phyloP scores from a whole-genome alignment of 2,113 vertebrate genomes.

The Oryzias melastigma region DNA sequence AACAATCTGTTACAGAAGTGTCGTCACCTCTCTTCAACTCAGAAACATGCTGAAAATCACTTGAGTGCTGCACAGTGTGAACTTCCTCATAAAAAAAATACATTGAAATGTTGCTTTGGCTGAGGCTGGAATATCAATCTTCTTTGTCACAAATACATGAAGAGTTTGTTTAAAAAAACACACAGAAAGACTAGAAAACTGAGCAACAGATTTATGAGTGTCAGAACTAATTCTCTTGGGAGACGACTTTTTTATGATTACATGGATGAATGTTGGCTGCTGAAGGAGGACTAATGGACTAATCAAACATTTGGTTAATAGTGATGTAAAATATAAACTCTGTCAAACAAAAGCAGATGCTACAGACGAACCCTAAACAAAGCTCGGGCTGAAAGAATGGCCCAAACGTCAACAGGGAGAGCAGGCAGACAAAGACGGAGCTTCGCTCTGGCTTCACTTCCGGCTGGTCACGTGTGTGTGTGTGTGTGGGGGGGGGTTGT shows the following conservation, averaged over 20 bases:
- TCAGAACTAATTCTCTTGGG: conserved; percentile 18
- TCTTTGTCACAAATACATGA: conserved; percentile 13
- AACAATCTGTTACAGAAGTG: conserved; percentile 58
- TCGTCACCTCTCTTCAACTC: conserved; percentile 19
- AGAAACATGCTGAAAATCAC: conserved; percentile 18
- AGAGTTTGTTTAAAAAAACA: conserved; percentile 7
- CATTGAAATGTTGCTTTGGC: conserved; percentile 29
- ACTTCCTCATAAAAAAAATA: conserved; percentile 30
- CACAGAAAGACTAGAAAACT: not conserved
- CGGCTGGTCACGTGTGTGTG: conserved; percentile 50
- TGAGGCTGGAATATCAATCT: conserved; percentile 28
- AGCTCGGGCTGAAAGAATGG: not conserved
- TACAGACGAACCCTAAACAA: no score
- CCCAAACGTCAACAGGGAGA: conserved; percentile 32
- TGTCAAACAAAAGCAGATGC: no score
- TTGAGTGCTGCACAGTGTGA: conserved; percentile 15
- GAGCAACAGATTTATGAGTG: conserved; percentile 19
- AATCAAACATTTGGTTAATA: conserved; percentile 19
- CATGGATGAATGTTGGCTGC: no score
- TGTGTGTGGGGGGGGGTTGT: conserved; percentile 50
- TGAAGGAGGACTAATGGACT: conserved; percentile 4
- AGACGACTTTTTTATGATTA: not conserved
- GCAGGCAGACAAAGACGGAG: conserved; percentile 33
- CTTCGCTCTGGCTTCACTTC: conserved; percentile 56
- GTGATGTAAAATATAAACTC: not conserved